Base-by-base conservation (phyloP, 2,113 vertebrate genomes). In the Nasalis larvatus region DNA sequence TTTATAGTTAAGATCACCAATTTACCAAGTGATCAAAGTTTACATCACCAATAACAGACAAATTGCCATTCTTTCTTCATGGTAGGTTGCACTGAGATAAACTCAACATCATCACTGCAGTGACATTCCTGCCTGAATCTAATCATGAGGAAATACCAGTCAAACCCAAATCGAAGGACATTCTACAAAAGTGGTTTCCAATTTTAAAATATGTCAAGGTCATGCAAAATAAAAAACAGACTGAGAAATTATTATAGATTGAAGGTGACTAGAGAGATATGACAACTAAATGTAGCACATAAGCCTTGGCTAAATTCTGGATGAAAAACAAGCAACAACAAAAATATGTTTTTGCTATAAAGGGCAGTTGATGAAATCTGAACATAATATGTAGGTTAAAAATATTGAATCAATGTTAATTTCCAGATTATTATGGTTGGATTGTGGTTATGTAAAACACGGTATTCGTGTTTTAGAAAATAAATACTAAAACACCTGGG, bases 161-260 rank as follows among this genome's bases (percentile, higher is more conserved):
- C 86, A 74, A 73, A 76, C 76, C 76, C 49, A 68, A 78, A 89
- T 11, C 77, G 49, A 90, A 95, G 91, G 91, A 74, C 81, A 74
- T 23, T 40, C 86, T 80, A 73, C 30, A 90, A 73, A 90, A 94
- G 81, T 73, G 86, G 52, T 73, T 81, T 96, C 81, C 94, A 90
- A 73, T 96, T 96, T 81, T 74, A 86, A 94, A 89, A 96, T 63
- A 73, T 96, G 95, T 86, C 91, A 86, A 90, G 42, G 78, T 95
- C 60, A 85, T 63, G 23, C 69, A 71, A 93, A 87, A 58, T 74
- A 86, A 86, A 71, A 30, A 73, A 60, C 32, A 71, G 30, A n/a
- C 23, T 6, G 6, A 47, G 73, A 32, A n/a, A 18, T 42, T 56
- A 3, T 8, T 63, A 23, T 32, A 90, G 77, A 66, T 13, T n/a